Evolutionary conservation across 2,797 vertebrate species (phyloP).

Genomic region (Gymnopithys bicolor): DNA sequence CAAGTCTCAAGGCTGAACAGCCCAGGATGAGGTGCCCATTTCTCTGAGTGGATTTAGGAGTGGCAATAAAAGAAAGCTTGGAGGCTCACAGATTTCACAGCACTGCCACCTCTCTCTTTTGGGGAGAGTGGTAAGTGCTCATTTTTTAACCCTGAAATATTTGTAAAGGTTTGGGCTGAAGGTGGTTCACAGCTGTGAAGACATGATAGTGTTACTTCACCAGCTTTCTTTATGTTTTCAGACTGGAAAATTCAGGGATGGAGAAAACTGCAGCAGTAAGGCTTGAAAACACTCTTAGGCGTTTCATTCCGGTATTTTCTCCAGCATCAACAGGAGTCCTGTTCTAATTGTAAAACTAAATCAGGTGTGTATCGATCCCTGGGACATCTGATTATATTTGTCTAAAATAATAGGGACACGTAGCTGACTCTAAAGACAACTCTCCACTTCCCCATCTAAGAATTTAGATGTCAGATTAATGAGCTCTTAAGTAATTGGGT

Average conservation of each 20-base stretch:
- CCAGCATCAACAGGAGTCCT: neutral
- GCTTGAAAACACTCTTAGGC: neutral
- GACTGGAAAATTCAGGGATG: neutral
- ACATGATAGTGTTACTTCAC: neutral
- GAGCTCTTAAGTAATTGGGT: constrained; percentile 43
- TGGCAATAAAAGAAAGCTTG: neutral
- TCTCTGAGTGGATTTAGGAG: neutral
- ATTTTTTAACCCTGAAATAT: neutral
- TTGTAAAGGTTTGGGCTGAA: neutral
- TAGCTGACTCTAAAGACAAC: constrained; percentile 30
- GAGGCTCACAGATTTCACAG: neutral
- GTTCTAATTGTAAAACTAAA: constrained; percentile 5
- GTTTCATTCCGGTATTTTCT: neutral
- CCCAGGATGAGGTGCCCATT: neutral
- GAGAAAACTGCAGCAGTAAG: neutral
- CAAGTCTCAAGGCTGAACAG: neutral
- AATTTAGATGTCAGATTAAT: constrained; percentile 25
- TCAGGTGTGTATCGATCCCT: neutral
- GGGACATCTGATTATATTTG: neutral
- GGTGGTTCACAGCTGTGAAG: neutral
- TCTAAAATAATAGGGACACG: constrained; percentile 24
- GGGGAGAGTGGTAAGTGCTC: neutral
- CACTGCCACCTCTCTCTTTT: neutral
- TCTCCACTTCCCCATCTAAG: neutral
- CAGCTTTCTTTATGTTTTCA: neutral